Evolutionary conservation across 1,140 invertebrate genomes (phyloP), one percentile per base, ranked within the genome.

Genomic region (Temnothorax curvispinosus): DNA sequence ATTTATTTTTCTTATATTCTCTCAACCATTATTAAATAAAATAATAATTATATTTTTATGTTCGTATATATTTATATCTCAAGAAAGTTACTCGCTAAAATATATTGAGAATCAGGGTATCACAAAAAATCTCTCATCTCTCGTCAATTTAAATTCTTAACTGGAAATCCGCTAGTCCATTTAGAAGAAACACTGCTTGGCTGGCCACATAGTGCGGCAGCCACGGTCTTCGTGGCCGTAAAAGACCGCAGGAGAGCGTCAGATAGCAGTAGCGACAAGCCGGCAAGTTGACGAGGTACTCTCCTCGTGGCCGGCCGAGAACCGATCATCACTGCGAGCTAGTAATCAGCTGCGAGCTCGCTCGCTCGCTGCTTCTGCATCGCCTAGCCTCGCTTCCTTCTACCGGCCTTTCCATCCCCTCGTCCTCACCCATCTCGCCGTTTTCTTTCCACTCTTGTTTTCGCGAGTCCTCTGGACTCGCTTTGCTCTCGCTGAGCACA

Each of bases 281-380:
- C 32, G 44, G 35, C 71, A 65, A 50, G 88, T 90, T 90, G 89
- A 90, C 89, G 88, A 90, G 89, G 67, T 87, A 72, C 41, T 75
- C 62, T 69, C 62, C 65, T 60, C 64, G 78, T 58, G 71, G 75
- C 84, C 85, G 78, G 74, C 90, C 88, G 78, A 58, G 67, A 90
- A 90, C 89, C 92, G 92, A 93, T 92, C 92, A 92, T 91, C 90
- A 89, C 75, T 62, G 74, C 87, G 69, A 92, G 88, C 90, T 89
- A 89, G 90, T 92, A 92, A 94, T 94, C 93, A 92, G 91, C 90
- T 87, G 81, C 86, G 85, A 76, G 85, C 67, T 80, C 56, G 69
- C 65, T 74, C 27, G 27, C 27, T 27, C 6, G 41, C 50, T 32
- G 9, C 21, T 71, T 41, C 52, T 41, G 56, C 87, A 87, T 85